Evolutionary conservation across 2,113 vertebrate species (phyloP).

Genomic region (Chamaetylas fuelleborni): DNA sequence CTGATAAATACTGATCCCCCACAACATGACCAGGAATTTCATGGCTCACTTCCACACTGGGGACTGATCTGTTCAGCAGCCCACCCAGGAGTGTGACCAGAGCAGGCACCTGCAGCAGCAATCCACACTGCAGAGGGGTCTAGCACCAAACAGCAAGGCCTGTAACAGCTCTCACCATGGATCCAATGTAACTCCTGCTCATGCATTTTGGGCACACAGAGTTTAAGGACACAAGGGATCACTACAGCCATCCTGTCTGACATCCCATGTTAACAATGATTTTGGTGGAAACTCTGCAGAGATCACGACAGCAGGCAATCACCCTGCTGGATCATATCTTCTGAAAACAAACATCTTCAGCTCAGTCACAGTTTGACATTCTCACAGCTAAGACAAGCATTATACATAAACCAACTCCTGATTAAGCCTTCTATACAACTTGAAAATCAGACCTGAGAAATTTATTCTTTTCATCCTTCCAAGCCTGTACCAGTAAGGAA

Average conservation of each 20-base stretch:
- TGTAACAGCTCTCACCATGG: too few relatives aligned
- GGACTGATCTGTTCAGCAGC: background rate
- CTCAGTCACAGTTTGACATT: background rate
- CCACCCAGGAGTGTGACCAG: background rate
- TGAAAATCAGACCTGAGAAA: slow-evolving; percentile 31
- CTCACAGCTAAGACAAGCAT: background rate
- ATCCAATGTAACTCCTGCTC: background rate
- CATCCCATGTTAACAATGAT: background rate
- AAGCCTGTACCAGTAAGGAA: slow-evolving; percentile 15
- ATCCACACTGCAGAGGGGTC: background rate
- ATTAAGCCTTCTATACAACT: background rate
- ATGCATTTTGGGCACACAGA: background rate
- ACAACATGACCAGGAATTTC: background rate
- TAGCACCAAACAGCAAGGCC: background rate
- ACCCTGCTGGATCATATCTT: background rate
- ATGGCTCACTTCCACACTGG: rapidly evolving
- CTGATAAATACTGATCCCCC: background rate
- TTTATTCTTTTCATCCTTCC: slow-evolving; percentile 41
- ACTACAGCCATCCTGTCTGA: background rate
- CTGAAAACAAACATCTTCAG: background rate
- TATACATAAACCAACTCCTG: background rate
- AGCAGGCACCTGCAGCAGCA: background rate
- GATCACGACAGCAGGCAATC: background rate
- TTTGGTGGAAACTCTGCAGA: background rate
- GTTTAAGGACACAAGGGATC: background rate